These are phyloP conservation scores for Conus betulinus DNA, from an alignment of 1,140 invertebrate species.

Conservation along the genomic window DNA sequence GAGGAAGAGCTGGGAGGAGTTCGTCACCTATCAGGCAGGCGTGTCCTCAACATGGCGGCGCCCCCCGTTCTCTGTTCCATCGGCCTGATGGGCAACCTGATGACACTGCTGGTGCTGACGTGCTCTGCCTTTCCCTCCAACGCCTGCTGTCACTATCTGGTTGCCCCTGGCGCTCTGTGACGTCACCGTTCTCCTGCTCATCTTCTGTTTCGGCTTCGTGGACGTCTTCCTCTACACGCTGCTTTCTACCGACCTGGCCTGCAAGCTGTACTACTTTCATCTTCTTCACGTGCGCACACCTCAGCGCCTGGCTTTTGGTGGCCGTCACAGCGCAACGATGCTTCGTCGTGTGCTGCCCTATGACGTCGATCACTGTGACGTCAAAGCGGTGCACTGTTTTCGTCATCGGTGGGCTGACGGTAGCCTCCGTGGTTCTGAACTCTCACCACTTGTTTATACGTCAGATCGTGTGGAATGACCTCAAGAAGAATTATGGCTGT, in stretches of 20 bases:
- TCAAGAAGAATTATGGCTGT: not conserved
- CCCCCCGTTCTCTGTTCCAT: conserved; percentile 7
- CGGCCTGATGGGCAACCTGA: conserved; percentile 6
- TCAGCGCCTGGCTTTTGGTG: conserved; percentile 30
- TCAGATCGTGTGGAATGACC: not conserved
- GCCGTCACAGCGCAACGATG: conserved; percentile 30
- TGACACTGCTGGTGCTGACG: conserved; percentile 28
- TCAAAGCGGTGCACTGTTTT: conserved; percentile 12
- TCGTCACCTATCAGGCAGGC: conserved; percentile 19
- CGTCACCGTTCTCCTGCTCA: conserved; percentile 6
- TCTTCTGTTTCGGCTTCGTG: conserved; percentile 30
- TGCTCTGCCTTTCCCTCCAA: not conserved
- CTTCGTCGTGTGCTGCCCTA: conserved; percentile 25
- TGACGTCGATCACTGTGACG: conserved; percentile 15
- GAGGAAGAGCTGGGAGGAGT: not conserved
- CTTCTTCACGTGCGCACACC: conserved; percentile 29
- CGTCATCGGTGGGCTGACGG: conserved; percentile 26
- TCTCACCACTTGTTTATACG: conserved; percentile 5
- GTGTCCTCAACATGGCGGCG: not conserved
- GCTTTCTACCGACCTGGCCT: conserved; percentile 24
- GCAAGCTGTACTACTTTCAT: conserved; percentile 32
- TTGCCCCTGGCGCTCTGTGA: conserved; percentile 21
- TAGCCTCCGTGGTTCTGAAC: conserved; percentile 1
- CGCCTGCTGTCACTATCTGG: conserved; percentile 30
- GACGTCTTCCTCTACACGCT: too few species aligned